Percentiles rank a stretch among this genome's conserved stretches.
phyloP scores from a whole-genome alignment of 2,113 vertebrate species.

The Capra hircus region DNA sequence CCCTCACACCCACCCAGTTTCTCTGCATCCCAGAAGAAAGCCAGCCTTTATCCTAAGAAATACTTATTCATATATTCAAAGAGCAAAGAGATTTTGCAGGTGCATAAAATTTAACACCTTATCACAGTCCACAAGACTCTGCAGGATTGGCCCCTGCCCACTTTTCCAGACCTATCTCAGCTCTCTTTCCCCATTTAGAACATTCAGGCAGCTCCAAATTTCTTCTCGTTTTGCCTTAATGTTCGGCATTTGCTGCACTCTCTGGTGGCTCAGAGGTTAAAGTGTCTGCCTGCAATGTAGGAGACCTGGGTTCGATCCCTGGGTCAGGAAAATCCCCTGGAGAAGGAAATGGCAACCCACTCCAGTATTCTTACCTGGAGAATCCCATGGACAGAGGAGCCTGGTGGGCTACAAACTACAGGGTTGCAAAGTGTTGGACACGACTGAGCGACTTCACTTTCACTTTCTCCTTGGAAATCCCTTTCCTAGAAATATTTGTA shows the following conservation, averaged over 20 bases:
- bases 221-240: not conserved
- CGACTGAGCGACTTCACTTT: too few relatives aligned
- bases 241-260: not conserved
- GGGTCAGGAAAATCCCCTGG: too few relatives aligned
- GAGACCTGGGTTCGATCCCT: too few relatives aligned
- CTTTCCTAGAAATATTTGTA: not conserved
- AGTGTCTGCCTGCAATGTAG: too few relatives aligned
- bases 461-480: not conserved
- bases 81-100: not conserved
- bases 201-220: not conserved
- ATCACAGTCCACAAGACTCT: not conserved
- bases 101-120: not conserved
- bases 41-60: not conserved
- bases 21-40: not conserved
- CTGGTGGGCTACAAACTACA: too few relatives aligned
- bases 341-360: too few relatives aligned
- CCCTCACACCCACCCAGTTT: not conserved
- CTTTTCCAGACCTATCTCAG: not conserved
- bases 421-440: too few relatives aligned
- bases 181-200: not conserved
- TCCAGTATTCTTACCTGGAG: too few relatives aligned
- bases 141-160: not conserved
- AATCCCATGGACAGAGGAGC: too few relatives aligned
- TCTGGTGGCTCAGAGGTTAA: not conserved
- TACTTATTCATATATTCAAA: not conserved